These are phyloP conservation scores for Lepidotrigona ventralis DNA, from an alignment of 1,140 invertebrate genomes.

Conservation along the genomic window DNA sequence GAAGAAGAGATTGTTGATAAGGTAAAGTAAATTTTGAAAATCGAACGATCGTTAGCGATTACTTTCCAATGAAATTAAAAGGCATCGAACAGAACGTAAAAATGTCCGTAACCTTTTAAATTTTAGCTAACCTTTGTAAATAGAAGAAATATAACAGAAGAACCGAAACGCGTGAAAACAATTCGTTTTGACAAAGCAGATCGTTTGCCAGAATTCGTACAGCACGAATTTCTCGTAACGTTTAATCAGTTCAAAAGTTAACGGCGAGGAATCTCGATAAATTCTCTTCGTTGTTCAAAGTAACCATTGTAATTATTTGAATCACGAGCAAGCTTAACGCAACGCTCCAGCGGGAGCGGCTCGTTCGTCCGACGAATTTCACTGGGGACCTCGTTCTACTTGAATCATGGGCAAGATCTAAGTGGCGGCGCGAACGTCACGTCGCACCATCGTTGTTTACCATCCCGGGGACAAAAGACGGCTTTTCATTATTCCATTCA, in stretches of 20 bases:
- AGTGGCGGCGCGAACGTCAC: slow-evolving; percentile 7
- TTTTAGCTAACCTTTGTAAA: too few relatives aligned
- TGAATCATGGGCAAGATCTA: slow-evolving; percentile 28
- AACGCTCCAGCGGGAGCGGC: not conserved
- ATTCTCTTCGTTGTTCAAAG: not conserved
- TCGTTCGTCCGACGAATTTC: not conserved
- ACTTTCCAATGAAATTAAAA: too few relatives aligned
- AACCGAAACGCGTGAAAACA: too few relatives aligned
- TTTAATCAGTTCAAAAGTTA: not conserved
- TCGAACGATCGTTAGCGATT: too few relatives aligned
- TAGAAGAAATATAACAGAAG: too few relatives aligned
- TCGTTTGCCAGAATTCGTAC: too few relatives aligned
- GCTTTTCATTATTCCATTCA: slow-evolving; percentile 63
- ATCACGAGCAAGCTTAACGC: slow-evolving; percentile 1
- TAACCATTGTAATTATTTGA: not conserved
- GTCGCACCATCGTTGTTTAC: slow-evolving; percentile 52
- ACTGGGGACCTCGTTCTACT: slow-evolving; percentile 4
- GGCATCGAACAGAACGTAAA: too few relatives aligned
- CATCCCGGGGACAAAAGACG: slow-evolving; percentile 37
- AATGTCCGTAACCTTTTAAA: too few relatives aligned
- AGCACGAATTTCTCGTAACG: not conserved
- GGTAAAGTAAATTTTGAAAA: too few relatives aligned
- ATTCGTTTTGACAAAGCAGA: too few relatives aligned
- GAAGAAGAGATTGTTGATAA: too few relatives aligned
- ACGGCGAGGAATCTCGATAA: not conserved